phyloP scores from a whole-genome alignment of 2,888 invertebrate genomes.

The Odontomyia ornata region DNA sequence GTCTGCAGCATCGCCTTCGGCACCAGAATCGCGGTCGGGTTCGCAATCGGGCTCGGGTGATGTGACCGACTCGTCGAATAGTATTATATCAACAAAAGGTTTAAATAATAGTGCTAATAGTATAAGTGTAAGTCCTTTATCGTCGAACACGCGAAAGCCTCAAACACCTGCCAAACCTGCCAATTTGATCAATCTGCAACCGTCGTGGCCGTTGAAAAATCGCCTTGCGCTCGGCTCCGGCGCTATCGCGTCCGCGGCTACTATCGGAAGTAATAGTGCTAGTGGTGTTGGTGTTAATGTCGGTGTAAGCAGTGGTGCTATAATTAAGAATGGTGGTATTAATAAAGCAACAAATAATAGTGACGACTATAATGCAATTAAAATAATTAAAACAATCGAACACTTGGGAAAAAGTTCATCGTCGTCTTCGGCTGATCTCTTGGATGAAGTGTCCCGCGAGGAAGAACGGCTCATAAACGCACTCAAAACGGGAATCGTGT shows the following conservation, averaged over 20 bases:
- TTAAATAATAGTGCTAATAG: conserved; percentile 44
- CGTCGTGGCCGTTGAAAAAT: conserved; percentile 72
- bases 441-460: conserved; percentile 80
- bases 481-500: conserved; percentile 75
- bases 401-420: conserved; percentile 37
- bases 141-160: conserved; percentile 50
- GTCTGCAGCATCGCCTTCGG: conserved; percentile 40
- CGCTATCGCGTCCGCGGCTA: conserved; percentile 42
- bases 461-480: conserved; percentile 83
- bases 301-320: conserved; percentile 33
- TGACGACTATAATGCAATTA: conserved; percentile 38
- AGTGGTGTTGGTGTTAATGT: not conserved
- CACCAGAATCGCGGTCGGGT: conserved; percentile 49
- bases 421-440: conserved; percentile 60
- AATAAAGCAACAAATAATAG: conserved; percentile 35
- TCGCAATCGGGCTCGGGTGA: conserved; percentile 31
- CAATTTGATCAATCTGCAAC: conserved; percentile 57
- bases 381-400: conserved; percentile 45
- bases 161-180: conserved; percentile 56
- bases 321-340: conserved; percentile 46
- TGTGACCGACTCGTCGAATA: conserved; percentile 45
- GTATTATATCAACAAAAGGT: conserved; percentile 34
- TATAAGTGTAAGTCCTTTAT: conserved; percentile 43
- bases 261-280: conserved; percentile 30
- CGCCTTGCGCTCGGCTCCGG: conserved; percentile 51